Evolutionary conservation across 2,113 vertebrate genomes (phyloP).

Genomic region (Desmodus rotundus): DNA sequence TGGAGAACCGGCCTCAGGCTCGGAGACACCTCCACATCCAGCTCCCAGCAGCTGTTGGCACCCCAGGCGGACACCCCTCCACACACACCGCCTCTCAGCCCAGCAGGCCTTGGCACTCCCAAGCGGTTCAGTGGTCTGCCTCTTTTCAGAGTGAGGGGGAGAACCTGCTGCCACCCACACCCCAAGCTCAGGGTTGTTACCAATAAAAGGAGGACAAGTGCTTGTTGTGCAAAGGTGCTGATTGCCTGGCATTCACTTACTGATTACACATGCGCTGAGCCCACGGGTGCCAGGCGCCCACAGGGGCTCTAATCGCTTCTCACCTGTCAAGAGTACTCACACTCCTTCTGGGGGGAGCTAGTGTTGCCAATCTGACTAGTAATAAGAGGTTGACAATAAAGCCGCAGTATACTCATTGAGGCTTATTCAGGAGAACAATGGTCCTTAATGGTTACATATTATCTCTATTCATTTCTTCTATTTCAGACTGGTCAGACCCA

Average conservation of each 20-base stretch:
- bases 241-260: neutral
- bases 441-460: neutral
- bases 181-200: neutral
- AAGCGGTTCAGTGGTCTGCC: neutral
- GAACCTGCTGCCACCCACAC: neutral
- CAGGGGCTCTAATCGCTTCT: neutral
- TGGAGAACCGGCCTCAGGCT: neutral
- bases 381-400: neutral
- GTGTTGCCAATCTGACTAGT: neutral
- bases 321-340: neutral
- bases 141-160: neutral
- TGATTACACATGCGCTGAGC: neutral
- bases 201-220: neutral
- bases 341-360: neutral
- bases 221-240: neutral
- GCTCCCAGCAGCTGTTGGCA: neutral
- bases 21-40: rapidly evolving
- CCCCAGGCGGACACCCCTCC: neutral
- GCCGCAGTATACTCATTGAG: neutral
- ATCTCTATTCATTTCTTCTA: neutral
- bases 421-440: neutral
- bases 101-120: neutral
- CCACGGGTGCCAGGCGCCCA: neutral
- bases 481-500: neutral
- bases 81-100: neutral